These are phyloP conservation scores for Orcinus orca DNA, from an alignment of 2,113 vertebrate genomes.

Conservation along the genomic window DNA sequence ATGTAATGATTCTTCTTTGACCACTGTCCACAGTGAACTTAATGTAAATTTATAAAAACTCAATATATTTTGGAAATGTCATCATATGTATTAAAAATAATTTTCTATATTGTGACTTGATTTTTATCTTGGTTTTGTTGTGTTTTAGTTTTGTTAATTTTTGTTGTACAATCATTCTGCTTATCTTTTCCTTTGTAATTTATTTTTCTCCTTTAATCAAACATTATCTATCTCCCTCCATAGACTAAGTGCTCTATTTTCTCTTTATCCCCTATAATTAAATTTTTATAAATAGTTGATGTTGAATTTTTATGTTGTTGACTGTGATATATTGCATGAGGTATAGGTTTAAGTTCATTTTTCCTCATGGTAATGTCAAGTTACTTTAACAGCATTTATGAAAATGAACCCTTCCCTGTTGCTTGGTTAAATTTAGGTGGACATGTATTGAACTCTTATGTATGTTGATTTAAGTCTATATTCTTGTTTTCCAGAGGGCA, in stretches of 20 bases:
- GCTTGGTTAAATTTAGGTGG: neutral
- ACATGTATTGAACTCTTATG: neutral
- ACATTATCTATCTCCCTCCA: neutral
- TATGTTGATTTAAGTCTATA: neutral
- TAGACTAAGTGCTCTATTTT: neutral
- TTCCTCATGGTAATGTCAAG: neutral
- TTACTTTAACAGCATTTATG: neutral
- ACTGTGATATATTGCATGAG: neutral
- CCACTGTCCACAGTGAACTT: neutral
- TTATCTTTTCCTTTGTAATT: neutral
- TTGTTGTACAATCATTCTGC: neutral
- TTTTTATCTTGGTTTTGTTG: neutral
- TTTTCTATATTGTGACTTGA: conserved; percentile 20
- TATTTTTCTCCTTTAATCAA: conserved; percentile 40
- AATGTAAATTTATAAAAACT: conserved; percentile 8
- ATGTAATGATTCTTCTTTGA: conserved; percentile 18
- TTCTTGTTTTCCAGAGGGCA: neutral
- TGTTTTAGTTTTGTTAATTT: neutral
- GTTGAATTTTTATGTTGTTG: conserved; percentile 6
- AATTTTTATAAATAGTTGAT: conserved; percentile 28
- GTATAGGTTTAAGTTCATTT: conserved; percentile 13
- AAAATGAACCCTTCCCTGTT: neutral
- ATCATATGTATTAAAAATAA: neutral
- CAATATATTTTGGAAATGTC: conserved; percentile 1
- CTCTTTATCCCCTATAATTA: neutral